Evolutionary conservation across 1,140 invertebrate species (phyloP).

Genomic region (Aphaenogaster ashmeadi): DNA sequence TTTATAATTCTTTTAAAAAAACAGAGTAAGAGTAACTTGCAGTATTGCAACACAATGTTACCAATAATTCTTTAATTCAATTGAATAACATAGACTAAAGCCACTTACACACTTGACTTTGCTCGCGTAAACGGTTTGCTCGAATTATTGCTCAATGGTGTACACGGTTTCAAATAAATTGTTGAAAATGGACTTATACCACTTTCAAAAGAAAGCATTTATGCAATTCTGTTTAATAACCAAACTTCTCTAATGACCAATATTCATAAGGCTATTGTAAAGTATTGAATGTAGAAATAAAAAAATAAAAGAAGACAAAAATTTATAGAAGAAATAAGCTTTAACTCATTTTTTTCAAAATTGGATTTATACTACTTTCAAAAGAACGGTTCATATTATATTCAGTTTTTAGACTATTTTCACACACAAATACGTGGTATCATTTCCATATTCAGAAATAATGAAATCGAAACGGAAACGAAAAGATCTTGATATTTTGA

Average conservation of each 20-base stretch:
- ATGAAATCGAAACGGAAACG: not conserved
- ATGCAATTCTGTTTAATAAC: not conserved
- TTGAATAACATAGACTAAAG: not conserved
- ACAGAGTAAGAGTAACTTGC: not conserved
- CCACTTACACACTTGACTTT: not conserved
- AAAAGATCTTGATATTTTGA: not conserved
- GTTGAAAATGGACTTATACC: not conserved
- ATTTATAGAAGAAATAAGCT: not conserved
- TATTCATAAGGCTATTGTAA: not conserved
- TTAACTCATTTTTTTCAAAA: slow-evolving; percentile 13
- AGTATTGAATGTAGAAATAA: not conserved
- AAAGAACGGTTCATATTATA: not conserved
- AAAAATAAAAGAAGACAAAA: not conserved
- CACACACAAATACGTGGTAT: not conserved
- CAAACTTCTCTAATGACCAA: not conserved
- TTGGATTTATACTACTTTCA: not conserved
- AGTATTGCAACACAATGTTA: not conserved
- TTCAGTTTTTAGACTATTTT: not conserved
- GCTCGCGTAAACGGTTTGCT: not conserved
- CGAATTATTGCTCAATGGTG: not conserved
- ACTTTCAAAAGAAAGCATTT: not conserved
- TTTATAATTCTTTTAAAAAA: not conserved
- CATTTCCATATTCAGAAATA: not conserved
- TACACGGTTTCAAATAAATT: not conserved
- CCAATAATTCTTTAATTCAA: not conserved